Evolutionary conservation across 1,140 invertebrate species (phyloP), one percentile per base, ranked within the genome.

Genomic region (Leptopilina boulardi): DNA sequence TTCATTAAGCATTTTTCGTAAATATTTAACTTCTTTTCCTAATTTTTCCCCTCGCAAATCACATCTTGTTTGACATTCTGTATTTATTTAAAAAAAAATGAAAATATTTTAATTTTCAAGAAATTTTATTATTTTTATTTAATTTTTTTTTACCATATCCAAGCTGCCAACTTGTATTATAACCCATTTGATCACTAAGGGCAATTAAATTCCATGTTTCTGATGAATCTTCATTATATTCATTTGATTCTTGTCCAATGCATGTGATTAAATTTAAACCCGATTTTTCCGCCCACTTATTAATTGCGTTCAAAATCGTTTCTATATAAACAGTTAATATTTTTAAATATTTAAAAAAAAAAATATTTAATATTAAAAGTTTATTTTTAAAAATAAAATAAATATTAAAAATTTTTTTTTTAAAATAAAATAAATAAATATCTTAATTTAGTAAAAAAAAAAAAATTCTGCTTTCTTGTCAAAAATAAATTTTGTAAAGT

Each of bases 141-240:
- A 30, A 30, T 3, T 30, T 30, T 30, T 30, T 34, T 19, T 86
- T 86, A 95, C 94, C 94, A 83, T 94, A 93, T 42, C 93, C 93
- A n/a, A 95, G 83, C 82, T 94, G 93, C 94, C 93, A 94, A 54
- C 90, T 93, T 9, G 92, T 89, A 30, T 90, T 92, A 71, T 93
- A 88, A 19, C 91, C 90, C 51, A 92, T 90, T 66, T 91, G 90
- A 82, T 94, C 92, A 18, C 92, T 92, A 11, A 93, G 90, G 0
- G 92, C 91, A 15, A 95, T 86, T 8, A 94, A 89, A 44, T 93
- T 89, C 19, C 92, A 75, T 3, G 91, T 87, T 13, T 91, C 88
- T 78, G 87, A 84, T 0, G 73, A 21, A 15, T 77, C 34, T 42
- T 19, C 21, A 0, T 51, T 30, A 18, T 72, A 83, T 9, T 77